Conservation (phyloP, 2,113 vertebrate genomes). For the Nothobranchius kuhntae region DNA sequence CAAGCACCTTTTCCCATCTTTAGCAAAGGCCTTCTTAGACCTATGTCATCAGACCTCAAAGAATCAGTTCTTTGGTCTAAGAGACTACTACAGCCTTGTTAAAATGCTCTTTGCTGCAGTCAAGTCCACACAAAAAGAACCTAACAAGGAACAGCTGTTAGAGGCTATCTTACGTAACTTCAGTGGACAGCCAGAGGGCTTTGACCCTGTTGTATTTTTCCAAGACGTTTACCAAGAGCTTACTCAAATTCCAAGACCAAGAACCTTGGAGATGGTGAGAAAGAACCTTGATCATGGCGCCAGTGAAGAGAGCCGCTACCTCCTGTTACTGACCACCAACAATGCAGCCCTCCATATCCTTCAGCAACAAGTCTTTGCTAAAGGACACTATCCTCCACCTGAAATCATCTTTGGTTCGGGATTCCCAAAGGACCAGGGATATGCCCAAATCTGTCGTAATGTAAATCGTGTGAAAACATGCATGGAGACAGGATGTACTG, state of each 20-base stretch:
- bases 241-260: conserved; percentile 57
- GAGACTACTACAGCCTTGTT: conserved; percentile 82
- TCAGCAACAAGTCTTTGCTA: conserved; percentile 74
- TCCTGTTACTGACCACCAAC: conserved; percentile 83
- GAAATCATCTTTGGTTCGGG: conserved; percentile 84
- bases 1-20: conserved; percentile 70
- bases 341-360: conserved; percentile 80
- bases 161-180: conserved; percentile 81
- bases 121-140: conserved; percentile 60
- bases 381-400: conserved; percentile 54
- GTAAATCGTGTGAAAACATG: conserved; percentile 82
- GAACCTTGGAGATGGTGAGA: conserved; percentile 76
- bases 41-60: conserved; percentile 67
- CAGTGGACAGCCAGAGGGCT: conserved; percentile 74
- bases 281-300: conserved; percentile 69
- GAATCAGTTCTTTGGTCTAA: conserved; percentile 81
- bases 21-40: conserved; percentile 75
- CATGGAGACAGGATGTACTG: conserved; percentile 82
- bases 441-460: conserved; percentile 80
- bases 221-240: conserved; percentile 48
- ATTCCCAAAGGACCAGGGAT: conserved; percentile 84
- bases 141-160: conserved; percentile 61
- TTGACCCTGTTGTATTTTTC: conserved; percentile 71
- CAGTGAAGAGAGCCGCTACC: conserved; percentile 73
- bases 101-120: conserved; percentile 78